Percentiles rank a stretch among this genome's conserved stretches.
These are phyloP conservation scores for Ceratina australensis DNA, from an alignment of 1,140 invertebrate species.

Conservation along the genomic window DNA sequence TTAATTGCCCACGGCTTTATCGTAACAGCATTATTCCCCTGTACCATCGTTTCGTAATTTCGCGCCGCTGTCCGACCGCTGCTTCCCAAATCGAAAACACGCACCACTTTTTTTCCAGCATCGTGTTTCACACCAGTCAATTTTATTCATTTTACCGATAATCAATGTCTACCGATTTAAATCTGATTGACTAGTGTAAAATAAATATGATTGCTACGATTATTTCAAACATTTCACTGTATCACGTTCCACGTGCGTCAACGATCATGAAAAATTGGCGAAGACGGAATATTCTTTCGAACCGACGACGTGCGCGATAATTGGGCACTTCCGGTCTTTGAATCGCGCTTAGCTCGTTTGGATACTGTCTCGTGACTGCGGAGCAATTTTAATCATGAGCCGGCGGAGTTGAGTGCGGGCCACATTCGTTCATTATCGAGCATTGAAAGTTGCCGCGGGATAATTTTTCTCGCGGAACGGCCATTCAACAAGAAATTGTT, in stretches of 20 bases:
- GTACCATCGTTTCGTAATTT: slow-evolving; percentile 59
- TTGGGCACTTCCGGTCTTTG: neutral
- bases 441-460: slow-evolving; percentile 9
- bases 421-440: slow-evolving; percentile 11
- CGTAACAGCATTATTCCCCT: slow-evolving; percentile 55
- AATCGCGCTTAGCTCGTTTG: neutral
- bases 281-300: neutral
- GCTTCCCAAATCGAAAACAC: slow-evolving; percentile 30
- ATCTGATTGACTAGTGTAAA: no score
- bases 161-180: no score
- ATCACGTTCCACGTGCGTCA: no score
- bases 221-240: no score
- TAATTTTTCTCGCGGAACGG: neutral
- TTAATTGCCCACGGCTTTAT: slow-evolving; percentile 61
- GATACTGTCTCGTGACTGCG: neutral
- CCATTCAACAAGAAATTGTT: neutral
- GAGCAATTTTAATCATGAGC: slow-evolving; percentile 9
- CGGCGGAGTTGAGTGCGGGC: neutral
- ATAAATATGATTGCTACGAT: no score
- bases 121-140: neutral
- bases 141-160: neutral
- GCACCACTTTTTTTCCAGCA: no score
- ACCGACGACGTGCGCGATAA: neutral
- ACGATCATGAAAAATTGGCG: no score
- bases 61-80: slow-evolving; percentile 41